These are phyloP conservation scores for Belonocnema kinseyi DNA, from an alignment of 1,140 invertebrate species.

Conservation along the genomic window DNA sequence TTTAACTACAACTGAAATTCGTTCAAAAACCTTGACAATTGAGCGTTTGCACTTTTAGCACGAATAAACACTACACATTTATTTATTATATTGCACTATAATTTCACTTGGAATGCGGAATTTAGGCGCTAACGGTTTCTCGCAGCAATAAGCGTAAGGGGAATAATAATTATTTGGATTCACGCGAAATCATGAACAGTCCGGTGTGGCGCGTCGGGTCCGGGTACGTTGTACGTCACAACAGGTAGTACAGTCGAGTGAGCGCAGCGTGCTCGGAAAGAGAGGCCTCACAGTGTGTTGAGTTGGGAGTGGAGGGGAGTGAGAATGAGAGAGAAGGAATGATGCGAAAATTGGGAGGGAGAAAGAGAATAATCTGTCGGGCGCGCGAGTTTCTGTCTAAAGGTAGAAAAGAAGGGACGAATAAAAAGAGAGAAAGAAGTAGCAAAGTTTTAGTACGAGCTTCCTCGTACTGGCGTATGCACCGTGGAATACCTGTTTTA, in stretches of 20 bases:
- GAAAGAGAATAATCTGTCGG: constrained; percentile 14
- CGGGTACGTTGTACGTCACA: constrained; percentile 16
- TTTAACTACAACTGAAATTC: too few species aligned
- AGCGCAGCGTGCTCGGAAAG: constrained; percentile 17
- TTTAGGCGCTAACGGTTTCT: too few species aligned
- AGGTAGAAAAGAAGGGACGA: constrained; percentile 22
- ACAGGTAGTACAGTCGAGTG: constrained; percentile 22
- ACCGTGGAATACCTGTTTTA: too few species aligned
- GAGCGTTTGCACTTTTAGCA: too few species aligned
- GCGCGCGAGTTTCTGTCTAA: constrained; percentile 14
- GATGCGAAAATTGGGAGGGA: background rate
- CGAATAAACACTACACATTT: too few species aligned
- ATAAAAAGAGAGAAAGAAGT: constrained; percentile 20
- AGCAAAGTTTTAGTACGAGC: background rate
- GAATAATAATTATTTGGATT: too few species aligned
- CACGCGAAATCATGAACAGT: background rate
- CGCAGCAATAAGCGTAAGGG: too few species aligned
- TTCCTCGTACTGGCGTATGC: background rate
- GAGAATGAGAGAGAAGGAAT: constrained; percentile 1
- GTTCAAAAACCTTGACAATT: too few species aligned
- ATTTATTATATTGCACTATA: too few species aligned
- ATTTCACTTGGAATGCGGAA: too few species aligned
- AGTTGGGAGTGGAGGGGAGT: background rate
- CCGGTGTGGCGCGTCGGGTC: background rate
- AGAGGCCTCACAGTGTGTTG: background rate